Evolutionary conservation across 2,888 invertebrate genomes (phyloP), one percentile per base, ranked within the genome.

Genomic region (Tetragnatha montana): DNA sequence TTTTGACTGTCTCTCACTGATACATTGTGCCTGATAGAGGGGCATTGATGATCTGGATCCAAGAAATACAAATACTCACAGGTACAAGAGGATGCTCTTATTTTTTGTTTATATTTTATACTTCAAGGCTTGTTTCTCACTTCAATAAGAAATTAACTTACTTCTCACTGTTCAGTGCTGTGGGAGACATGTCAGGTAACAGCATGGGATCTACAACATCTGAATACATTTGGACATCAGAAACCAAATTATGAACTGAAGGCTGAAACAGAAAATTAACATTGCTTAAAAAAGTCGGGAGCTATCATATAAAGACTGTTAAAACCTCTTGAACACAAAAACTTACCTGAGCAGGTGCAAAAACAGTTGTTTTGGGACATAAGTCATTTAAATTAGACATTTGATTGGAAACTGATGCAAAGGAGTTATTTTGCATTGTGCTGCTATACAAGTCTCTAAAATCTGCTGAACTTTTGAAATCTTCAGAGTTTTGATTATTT

Each of bases 401-500:
- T 1, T 50, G n/a, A 12, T 14, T 51, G 0, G 47, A n/a, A 69
- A 60, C 22, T 2, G 78, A 10, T 70, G 81, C 6, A 78, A 78
- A 82, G 6, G 71, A 68, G 49, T 79, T 79, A n/a, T 78, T 17
- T 17, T 73, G 79, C 8, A 79, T 8, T 19, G 22, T 12, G 14
- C 12, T 78, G 74, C 22, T 22, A 35, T 69, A 85, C 7, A 68
- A 51, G 47, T 81, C 81, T 71, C 50, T 76, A 89, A 71, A 89
- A 47, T 68, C 68, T 47, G 68, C 8, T 21, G 85, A 78, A 71
- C 21, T 85, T 60, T 75, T 76, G 76, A 60, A 85, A 19, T 51
- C 10, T 81, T 85, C 85, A 78, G 21, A 60, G 21, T 60, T 85
- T 60, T 89, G 81, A 80, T 75, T 81, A 76, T 81, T 82, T 51